These are phyloP conservation scores for Pantherophis guttatus DNA, from an alignment of 2,113 vertebrate species.

Conservation along the genomic window DNA sequence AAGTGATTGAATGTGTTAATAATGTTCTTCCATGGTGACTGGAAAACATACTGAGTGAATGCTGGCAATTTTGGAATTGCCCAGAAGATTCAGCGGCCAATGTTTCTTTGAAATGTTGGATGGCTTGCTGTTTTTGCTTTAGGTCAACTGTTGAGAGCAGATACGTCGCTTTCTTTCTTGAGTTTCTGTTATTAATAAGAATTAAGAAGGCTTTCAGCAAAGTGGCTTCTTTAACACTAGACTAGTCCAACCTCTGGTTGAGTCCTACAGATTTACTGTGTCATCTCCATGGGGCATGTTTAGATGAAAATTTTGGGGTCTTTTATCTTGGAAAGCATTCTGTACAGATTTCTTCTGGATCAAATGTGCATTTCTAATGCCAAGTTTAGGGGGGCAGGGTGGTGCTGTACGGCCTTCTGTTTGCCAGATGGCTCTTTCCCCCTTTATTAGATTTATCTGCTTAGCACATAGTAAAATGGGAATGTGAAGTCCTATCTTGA, in stretches of 20 bases:
- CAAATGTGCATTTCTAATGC: background rate
- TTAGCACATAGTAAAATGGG: background rate
- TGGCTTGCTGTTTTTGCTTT: background rate
- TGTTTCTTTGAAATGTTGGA: background rate
- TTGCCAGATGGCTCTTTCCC: background rate
- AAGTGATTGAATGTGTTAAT: background rate
- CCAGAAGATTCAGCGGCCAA: background rate
- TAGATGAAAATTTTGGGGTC: background rate
- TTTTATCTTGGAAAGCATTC: background rate
- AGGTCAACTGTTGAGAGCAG: background rate
- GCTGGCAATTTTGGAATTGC: background rate
- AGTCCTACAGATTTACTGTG: background rate
- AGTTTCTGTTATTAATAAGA: background rate
- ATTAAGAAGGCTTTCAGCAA: background rate
- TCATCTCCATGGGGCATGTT: rapidly evolving
- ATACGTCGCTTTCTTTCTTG: background rate
- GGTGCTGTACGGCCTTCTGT: background rate
- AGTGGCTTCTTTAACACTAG: background rate
- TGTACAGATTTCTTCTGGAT: background rate
- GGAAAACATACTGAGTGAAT: background rate
- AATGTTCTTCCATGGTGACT: background rate
- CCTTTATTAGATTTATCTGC: background rate
- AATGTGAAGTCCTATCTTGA: background rate
- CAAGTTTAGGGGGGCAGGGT: background rate
- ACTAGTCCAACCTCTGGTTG: background rate